phyloP scores from a whole-genome alignment of 2,888 invertebrate species.

The Agonopterix subpropinquella region DNA sequence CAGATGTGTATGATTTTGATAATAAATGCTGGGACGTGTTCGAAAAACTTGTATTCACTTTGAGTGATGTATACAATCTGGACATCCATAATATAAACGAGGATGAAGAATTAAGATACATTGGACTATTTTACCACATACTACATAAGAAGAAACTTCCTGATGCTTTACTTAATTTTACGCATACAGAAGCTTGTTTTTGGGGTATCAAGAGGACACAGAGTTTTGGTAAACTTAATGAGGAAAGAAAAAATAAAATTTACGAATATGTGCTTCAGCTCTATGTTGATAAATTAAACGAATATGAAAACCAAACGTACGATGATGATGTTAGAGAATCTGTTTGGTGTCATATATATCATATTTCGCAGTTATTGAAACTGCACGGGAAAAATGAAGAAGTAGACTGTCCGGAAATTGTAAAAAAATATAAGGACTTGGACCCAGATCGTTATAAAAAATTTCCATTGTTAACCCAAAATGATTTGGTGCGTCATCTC shows the following conservation, averaged over 20 bases:
- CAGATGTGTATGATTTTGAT: constrained; percentile 31
- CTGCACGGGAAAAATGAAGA: constrained; percentile 17
- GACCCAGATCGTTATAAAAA: no score
- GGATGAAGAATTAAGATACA: not conserved
- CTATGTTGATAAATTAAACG: constrained; percentile 21
- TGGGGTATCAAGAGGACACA: constrained; percentile 2
- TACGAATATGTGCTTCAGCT: constrained; percentile 17
- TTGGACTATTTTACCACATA: constrained; percentile 25
- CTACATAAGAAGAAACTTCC: constrained; percentile 30
- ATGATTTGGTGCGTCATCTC: constrained; percentile 16
- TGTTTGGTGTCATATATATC: constrained; percentile 13
- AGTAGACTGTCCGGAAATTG: constrained; percentile 26
- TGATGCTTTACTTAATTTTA: not conserved
- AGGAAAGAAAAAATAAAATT: constrained; percentile 16
- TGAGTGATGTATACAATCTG: constrained; percentile 29
- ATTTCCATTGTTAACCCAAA: no score
- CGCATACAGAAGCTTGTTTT: constrained; percentile 4
- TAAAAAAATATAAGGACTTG: constrained; percentile 1
- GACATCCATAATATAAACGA: no score
- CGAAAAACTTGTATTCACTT: constrained; percentile 36
- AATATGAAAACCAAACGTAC: constrained; percentile 16
- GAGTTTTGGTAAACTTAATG: constrained; percentile 12
- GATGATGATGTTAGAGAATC: constrained; percentile 16
- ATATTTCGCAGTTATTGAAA: constrained; percentile 20
- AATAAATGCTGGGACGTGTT: constrained; percentile 37